These are phyloP conservation scores for Ganaspis sp. DNA, from an alignment of 1,140 invertebrate genomes.

Conservation along the genomic window DNA sequence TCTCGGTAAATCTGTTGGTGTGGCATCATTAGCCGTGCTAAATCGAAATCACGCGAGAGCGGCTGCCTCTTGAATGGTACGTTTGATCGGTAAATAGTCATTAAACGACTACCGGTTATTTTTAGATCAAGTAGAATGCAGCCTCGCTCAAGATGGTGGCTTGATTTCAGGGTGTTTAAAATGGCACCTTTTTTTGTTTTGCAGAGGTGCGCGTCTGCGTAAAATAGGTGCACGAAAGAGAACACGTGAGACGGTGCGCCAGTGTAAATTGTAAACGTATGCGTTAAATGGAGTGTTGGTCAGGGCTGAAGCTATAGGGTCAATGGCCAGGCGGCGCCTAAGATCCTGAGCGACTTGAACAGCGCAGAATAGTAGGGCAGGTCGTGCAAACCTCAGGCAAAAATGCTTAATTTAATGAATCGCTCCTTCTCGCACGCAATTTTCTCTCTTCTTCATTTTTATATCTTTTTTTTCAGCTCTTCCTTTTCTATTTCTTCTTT, in stretches of 20 bases:
- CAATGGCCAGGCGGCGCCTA: conserved; percentile 25
- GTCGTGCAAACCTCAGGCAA: neutral
- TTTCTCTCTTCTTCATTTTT: neutral
- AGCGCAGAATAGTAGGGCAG: neutral
- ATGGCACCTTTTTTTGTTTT: conserved; percentile 7
- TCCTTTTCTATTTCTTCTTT: too few species aligned
- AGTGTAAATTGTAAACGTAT: neutral
- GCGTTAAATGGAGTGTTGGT: conserved; percentile 12
- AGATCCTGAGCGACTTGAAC: conserved; percentile 14
- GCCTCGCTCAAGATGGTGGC: neutral
- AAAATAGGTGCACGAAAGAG: neutral
- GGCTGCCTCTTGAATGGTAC: neutral
- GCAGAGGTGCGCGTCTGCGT: neutral
- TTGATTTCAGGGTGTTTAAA: neutral
- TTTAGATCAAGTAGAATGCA: conserved; percentile 20
- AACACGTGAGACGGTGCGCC: neutral
- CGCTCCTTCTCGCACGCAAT: neutral
- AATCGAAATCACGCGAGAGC: conserved; percentile 4
- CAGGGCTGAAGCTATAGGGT: conserved; percentile 20
- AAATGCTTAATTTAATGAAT: conserved; percentile 22
- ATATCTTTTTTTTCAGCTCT: neutral
- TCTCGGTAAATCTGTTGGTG: neutral
- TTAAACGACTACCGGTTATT: conserved; percentile 5
- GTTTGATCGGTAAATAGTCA: conserved; percentile 16
- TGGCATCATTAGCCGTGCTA: conserved; percentile 12